Evolutionary conservation across 1,140 invertebrate species (phyloP).

Genomic region (Pachypeltis micranthus): DNA sequence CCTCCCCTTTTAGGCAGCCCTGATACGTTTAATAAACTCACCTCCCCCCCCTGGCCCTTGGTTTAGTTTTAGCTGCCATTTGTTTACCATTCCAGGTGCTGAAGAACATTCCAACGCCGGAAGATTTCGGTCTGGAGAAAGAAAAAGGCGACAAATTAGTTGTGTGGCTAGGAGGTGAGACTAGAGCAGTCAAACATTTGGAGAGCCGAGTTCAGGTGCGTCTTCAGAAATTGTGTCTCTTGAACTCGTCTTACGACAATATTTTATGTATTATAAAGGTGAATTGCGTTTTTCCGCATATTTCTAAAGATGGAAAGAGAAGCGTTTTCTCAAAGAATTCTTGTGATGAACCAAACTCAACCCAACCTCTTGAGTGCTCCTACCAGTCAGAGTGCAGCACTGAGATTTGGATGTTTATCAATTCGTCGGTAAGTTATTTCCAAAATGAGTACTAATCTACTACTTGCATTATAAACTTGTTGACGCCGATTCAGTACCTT

Average conservation of each 20-base stretch:
- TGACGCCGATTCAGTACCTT: no score
- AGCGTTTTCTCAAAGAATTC: constrained; percentile 38
- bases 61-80: no score
- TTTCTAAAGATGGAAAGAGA: constrained; percentile 39
- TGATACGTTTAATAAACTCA: no score
- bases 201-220: neutral
- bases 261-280: neutral
- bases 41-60: no score
- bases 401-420: constrained; percentile 53
- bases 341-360: constrained; percentile 50
- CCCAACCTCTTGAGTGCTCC: constrained; percentile 55
- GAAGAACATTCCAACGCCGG: constrained; percentile 37
- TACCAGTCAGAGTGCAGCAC: constrained; percentile 52
- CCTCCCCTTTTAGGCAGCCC: no score
- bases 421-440: constrained; percentile 43
- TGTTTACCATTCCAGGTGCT: constrained; percentile 30
- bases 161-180: constrained; percentile 53
- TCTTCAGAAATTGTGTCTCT: no score
- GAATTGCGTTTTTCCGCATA: neutral
- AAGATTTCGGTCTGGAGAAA: constrained; percentile 44
- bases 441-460: no score
- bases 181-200: constrained; percentile 45
- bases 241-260: no score
- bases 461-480: no score
- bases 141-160: constrained; percentile 39